phyloP scores from a whole-genome alignment of 2,797 vertebrate genomes.

The Arremon aurantiirostris region DNA sequence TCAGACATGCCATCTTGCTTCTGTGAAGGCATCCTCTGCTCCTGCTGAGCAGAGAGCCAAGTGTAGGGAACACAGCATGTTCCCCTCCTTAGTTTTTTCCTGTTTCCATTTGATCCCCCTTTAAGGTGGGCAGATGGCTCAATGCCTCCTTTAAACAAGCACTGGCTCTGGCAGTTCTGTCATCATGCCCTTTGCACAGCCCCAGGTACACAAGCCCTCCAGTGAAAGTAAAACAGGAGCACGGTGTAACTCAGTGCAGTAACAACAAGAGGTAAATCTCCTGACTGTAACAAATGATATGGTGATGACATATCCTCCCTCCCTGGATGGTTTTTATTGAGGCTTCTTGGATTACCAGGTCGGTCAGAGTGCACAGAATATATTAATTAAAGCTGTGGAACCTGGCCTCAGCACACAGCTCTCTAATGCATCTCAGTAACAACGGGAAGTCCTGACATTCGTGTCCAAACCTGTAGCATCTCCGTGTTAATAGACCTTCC shows the following conservation, averaged over 20 bases:
- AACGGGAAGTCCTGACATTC: not conserved
- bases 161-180: not conserved
- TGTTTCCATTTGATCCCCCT: not conserved
- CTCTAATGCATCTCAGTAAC: not conserved
- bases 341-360: conserved; percentile 38
- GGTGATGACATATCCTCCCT: conserved; percentile 35
- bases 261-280: conserved; percentile 26
- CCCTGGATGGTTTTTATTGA: conserved; percentile 34
- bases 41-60: not conserved
- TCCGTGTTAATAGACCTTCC: not conserved
- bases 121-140: not conserved
- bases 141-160: not conserved
- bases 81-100: not conserved
- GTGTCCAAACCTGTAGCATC: not conserved
- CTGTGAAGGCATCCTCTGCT: not conserved
- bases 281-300: not conserved
- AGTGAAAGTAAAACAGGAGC: not conserved
- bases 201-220: not conserved
- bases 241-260: accelerated
- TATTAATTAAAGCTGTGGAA: conserved; percentile 55
- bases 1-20: not conserved
- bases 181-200: not conserved
- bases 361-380: conserved; percentile 40
- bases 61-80: not conserved
- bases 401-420: not conserved